phyloP scores from a whole-genome alignment of 2,113 vertebrate genomes.

The Sylvilagus bachmani region DNA sequence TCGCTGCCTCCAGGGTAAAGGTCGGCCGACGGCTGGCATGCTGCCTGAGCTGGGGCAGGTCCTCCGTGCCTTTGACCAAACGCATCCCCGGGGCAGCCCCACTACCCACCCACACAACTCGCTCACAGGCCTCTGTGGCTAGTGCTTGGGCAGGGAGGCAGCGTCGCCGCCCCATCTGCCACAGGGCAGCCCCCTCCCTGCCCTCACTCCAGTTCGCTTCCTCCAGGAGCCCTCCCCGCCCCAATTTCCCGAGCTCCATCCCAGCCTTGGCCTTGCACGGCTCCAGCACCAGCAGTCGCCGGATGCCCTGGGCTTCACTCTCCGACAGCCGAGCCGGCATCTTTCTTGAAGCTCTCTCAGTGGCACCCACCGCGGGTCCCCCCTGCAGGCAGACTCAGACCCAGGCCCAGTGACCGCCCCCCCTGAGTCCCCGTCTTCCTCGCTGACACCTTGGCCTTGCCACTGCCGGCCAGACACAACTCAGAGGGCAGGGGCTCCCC shows the following conservation, averaged over 20 bases:
- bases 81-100: neutral
- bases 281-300: neutral
- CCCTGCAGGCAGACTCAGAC: neutral
- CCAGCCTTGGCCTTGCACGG: neutral
- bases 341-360: neutral
- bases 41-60: neutral
- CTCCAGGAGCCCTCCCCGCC: neutral
- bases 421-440: neutral
- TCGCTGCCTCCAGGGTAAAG: neutral
- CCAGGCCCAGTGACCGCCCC: neutral
- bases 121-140: neutral
- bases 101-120: too few species aligned
- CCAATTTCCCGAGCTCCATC: neutral
- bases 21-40: neutral
- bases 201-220: neutral
- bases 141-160: neutral
- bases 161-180: neutral
- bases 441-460: neutral
- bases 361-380: neutral
- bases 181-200: neutral
- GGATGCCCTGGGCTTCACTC: too few species aligned
- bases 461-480: slow-evolving; percentile 47
- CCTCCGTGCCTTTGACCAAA: neutral
- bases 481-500: slow-evolving; percentile 56
- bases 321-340: too few species aligned